These are phyloP conservation scores for Tauraco erythrolophus DNA, from an alignment of 2,113 vertebrate genomes.

Conservation along the genomic window DNA sequence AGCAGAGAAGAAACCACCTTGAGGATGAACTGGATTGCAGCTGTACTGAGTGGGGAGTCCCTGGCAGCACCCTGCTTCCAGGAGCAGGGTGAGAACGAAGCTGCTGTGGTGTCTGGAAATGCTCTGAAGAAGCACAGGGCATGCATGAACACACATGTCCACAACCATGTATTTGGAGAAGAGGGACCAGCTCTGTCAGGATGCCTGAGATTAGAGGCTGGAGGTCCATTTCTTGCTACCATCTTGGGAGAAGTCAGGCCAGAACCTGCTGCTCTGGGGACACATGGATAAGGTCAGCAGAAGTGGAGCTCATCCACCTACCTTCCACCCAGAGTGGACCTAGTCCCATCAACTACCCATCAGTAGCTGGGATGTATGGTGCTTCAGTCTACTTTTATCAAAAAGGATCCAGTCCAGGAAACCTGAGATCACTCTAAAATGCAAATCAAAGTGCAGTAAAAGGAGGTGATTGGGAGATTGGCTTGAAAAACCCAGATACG, in stretches of 20 bases:
- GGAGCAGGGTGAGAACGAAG: accelerated
- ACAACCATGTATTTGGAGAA: neutral
- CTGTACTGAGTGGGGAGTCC: neutral
- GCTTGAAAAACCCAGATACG: neutral
- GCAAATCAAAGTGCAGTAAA: neutral
- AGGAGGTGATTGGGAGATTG: neutral
- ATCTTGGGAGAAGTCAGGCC: neutral
- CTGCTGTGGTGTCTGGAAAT: neutral
- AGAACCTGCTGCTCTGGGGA: neutral
- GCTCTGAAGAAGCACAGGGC: accelerated
- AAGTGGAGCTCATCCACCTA: neutral
- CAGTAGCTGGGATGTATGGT: neutral
- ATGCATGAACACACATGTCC: accelerated
- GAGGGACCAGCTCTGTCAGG: neutral
- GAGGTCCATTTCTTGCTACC: neutral
- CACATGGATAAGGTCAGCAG: neutral
- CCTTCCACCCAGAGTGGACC: neutral
- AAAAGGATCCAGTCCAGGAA: neutral
- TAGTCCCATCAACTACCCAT: accelerated
- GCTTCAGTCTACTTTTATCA: neutral
- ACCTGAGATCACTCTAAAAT: neutral
- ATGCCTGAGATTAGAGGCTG: neutral
- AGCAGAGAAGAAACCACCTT: neutral
- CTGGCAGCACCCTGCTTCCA: neutral
- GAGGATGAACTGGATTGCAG: neutral